These are phyloP conservation scores for Metopia argyrocephala DNA, from an alignment of 2,888 invertebrate species.

Conservation along the genomic window DNA sequence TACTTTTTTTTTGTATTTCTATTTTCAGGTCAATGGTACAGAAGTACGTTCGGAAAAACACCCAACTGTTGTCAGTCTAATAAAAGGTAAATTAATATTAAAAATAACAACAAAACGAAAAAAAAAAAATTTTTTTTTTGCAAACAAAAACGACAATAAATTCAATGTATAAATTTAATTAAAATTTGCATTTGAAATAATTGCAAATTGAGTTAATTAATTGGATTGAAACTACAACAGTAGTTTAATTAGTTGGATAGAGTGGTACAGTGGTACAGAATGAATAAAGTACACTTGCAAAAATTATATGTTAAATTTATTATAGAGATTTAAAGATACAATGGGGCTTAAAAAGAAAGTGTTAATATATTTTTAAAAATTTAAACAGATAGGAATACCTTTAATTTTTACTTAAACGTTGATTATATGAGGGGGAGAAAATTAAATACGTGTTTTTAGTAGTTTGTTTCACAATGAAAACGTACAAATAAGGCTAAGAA, in stretches of 20 bases:
- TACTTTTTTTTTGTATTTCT: constrained; percentile 38
- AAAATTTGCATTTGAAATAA: neutral
- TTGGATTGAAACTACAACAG: neutral
- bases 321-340: too few relatives aligned
- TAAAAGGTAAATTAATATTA: constrained; percentile 84
- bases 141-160: neutral
- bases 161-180: neutral
- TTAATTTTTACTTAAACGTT: too few relatives aligned
- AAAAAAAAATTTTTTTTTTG: neutral
- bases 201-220: neutral
- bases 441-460: too few relatives aligned
- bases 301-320: too few relatives aligned
- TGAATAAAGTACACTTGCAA: neutral
- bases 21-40: constrained; percentile 90
- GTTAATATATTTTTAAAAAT: too few relatives aligned
- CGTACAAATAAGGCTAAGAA: too few relatives aligned
- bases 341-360: too few relatives aligned
- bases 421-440: too few relatives aligned
- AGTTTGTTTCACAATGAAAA: too few relatives aligned
- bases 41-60: constrained; percentile 95
- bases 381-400: too few relatives aligned
- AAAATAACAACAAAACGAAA: neutral
- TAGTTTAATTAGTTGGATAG: neutral
- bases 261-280: neutral
- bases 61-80: constrained; percentile 95